Evolutionary conservation across 2,797 vertebrate genomes (phyloP), one percentile per base, ranked within the genome.

Genomic region (Diglossa cyanea): DNA sequence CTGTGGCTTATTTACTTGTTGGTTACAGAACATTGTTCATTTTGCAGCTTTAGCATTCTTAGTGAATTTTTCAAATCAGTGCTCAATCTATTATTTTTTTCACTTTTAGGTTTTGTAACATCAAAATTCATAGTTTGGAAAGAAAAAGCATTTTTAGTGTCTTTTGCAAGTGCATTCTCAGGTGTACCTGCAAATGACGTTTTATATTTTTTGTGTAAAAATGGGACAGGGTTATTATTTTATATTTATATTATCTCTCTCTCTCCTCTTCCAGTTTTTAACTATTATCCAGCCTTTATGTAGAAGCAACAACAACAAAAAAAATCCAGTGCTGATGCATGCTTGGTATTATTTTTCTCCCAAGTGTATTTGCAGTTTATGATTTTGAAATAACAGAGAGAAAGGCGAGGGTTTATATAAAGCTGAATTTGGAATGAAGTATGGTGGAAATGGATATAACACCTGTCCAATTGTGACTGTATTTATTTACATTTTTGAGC

Each of bases 401-500:
- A 67, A 23, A 90, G 24, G 54, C 61, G 72, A 86, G 25, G 54
- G 33, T 91, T 57, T 76, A 66, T 67, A 72, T 48, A 70, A 76
- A 80, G 39, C 42, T 87, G 82, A 82, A 89, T 96, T 91, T 80
- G n/a, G 30, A 94, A 78, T 96, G 87, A 94, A 93, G 66, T 73
- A 19, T 66, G 44, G 75, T 94, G 30, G 62, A 93, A 92, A 45
- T 48, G 55, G 44, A 57, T 93, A 37, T 75, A 95, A 86, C 58
- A 94, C 89, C 70, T 96, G 70, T 93, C 85, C 85, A 75, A 13
- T 86, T 70, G 54, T 83, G 87, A 48, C 72, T 93, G 72, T 72
- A 78, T 94, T 90, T 89, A 93, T 92, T 96, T 91, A 58, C 61
- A 63, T 94, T 61, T 90, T 83, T 68, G 79, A 80, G 58, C 68